These are phyloP conservation scores for Odocoileus virginianus DNA, from an alignment of 2,113 vertebrate species.

Conservation along the genomic window DNA sequence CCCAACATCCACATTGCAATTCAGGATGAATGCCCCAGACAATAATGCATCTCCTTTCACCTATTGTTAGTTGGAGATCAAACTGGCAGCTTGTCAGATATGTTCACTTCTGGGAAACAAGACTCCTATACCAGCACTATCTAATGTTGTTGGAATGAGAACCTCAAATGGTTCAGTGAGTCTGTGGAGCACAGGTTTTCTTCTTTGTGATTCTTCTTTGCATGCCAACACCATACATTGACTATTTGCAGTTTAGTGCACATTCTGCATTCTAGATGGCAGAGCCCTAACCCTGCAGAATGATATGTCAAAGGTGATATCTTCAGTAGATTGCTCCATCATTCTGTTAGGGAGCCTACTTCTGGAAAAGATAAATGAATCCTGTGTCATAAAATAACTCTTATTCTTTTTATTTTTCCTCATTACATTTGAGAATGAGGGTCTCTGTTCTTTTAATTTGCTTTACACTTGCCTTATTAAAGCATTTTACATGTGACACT, in stretches of 20 bases:
- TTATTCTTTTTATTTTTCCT: not conserved
- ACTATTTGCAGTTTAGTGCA: accelerated
- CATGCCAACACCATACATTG: accelerated
- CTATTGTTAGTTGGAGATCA: not conserved
- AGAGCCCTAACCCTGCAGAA: no score
- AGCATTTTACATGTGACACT: not conserved
- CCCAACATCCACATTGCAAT: not conserved
- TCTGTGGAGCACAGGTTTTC: not conserved
- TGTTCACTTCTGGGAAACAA: not conserved
- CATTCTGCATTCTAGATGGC: not conserved
- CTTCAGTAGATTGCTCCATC: not conserved
- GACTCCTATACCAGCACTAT: not conserved
- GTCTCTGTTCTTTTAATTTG: not conserved
- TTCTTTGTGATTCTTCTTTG: not conserved
- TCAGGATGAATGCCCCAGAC: not conserved
- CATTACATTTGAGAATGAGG: not conserved
- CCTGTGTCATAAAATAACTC: not conserved
- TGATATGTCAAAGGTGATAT: not conserved
- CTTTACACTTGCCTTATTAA: not conserved
- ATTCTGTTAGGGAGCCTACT: not conserved
- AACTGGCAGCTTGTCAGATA: not conserved
- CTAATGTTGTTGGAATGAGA: not conserved
- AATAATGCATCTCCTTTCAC: not conserved
- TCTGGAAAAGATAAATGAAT: not conserved
- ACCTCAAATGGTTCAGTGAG: not conserved